A percentile compares a stretch with the other conserved stretches of the same genome.
phyloP scores from a whole-genome alignment of 2,113 vertebrate species.

The Oreocharis arfaki region DNA sequence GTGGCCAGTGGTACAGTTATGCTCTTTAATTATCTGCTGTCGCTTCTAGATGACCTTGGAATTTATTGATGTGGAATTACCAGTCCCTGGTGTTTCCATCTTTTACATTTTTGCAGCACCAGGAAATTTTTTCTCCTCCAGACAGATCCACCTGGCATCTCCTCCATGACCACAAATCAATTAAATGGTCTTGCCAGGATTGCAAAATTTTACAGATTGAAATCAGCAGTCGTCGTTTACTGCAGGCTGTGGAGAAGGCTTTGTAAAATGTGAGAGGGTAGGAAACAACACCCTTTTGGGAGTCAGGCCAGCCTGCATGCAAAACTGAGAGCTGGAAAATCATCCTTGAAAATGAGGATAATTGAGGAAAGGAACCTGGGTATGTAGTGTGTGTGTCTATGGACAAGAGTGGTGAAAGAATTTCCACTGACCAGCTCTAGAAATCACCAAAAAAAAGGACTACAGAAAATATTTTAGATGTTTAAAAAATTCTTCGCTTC shows the following conservation, averaged over 20 bases:
- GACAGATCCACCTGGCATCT: not conserved
- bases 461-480: not conserved
- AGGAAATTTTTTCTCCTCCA: not conserved
- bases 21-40: not conserved
- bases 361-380: not conserved
- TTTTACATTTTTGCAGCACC: not conserved
- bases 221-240: not conserved
- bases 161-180: not conserved
- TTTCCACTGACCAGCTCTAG: not conserved
- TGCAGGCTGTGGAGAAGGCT: not conserved
- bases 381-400: not conserved
- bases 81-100: not conserved
- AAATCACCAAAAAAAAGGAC: not conserved
- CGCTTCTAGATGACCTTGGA: not conserved
- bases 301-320: not conserved
- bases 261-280: not conserved
- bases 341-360: not conserved
- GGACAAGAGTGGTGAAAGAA: not conserved
- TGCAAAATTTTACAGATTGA: not conserved
- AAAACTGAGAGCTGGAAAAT: not conserved
- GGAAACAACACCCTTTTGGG: not conserved
- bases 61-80: not conserved
- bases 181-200: not conserved
- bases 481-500: not conserved
- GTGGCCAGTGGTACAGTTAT: not conserved